A percentile compares a stretch with the other conserved stretches of the same genome.
These are phyloP conservation scores for Anticlea derivata DNA, from an alignment of 2,888 invertebrate species.

Conservation along the genomic window DNA sequence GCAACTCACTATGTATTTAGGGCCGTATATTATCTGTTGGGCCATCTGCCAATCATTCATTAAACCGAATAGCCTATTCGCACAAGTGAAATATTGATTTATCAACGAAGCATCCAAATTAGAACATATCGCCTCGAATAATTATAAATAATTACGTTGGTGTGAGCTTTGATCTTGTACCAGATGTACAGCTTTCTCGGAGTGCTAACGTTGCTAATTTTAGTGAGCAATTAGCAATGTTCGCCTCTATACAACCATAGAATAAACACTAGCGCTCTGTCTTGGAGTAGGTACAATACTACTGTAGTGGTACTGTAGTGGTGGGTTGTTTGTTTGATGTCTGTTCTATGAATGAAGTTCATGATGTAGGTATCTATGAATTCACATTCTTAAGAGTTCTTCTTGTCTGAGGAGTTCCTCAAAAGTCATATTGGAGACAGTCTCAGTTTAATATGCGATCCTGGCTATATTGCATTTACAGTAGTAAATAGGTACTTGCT, in stretches of 20 bases:
- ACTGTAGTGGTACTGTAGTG: neutral
- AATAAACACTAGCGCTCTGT: conserved; percentile 6
- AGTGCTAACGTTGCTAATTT: conserved; percentile 38
- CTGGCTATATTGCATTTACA: no score
- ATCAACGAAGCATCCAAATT: conserved; percentile 18
- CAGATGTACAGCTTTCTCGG: conserved; percentile 41
- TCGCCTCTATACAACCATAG: conserved; percentile 1
- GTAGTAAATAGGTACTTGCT: no score
- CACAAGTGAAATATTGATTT: conserved; percentile 8
- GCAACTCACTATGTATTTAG: no score
- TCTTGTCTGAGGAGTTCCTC: no score
- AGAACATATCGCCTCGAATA: conserved; percentile 22
- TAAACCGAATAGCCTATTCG: neutral
- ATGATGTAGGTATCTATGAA: no score
- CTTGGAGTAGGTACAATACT: conserved; percentile 1
- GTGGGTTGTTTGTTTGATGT: conserved; percentile 1
- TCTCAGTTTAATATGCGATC: no score
- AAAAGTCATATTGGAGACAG: no score
- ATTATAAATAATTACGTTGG: conserved; percentile 30
- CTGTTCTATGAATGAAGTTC: conserved; percentile 1
- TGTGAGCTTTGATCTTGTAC: conserved; percentile 31
- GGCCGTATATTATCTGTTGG: conserved; percentile 1
- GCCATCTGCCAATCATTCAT: conserved; percentile 15
- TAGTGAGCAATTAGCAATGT: conserved; percentile 36
- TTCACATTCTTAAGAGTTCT: no score